Conservation (phyloP, 2,113 vertebrate genomes). For the Alaudala cheleensis region DNA sequence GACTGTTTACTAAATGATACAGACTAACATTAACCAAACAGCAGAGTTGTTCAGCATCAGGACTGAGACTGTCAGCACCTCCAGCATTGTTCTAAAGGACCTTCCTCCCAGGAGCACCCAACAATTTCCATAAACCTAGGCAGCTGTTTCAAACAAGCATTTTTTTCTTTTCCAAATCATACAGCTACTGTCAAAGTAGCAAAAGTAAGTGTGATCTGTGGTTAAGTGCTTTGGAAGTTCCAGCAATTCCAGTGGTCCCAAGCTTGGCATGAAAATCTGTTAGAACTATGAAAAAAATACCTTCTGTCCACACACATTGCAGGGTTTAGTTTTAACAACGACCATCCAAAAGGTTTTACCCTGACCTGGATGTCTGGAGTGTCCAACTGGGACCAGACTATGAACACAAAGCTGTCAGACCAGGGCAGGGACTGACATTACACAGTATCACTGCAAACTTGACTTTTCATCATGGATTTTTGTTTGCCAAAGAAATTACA, state of each 20-base stretch:
- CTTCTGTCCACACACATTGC: not conserved
- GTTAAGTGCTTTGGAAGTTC: not conserved
- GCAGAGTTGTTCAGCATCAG: not conserved
- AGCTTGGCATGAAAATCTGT: not conserved
- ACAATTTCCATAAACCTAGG: not conserved
- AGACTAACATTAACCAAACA: not conserved
- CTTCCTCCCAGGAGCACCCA: not conserved
- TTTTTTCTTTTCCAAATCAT: not conserved
- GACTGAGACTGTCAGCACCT: not conserved
- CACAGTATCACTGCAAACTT: not conserved
- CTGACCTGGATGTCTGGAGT: not conserved
- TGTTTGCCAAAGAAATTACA: not conserved
- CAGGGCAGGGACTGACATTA: not conserved
- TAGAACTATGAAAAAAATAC: not conserved
- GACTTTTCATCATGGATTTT: not conserved
- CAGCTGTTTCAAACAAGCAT: not conserved
- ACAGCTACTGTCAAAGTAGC: not conserved
- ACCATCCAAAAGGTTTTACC: not conserved
- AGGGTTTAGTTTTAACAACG: not conserved
- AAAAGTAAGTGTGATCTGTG: not conserved
- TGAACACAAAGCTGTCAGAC: not conserved
- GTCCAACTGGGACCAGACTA: not conserved
- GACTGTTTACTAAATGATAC: not conserved
- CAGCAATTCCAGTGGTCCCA: not conserved
- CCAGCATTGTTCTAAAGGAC: rapidly evolving